phyloP scores from a whole-genome alignment of 2,888 invertebrate species.

The Rhodophaea formosa region DNA sequence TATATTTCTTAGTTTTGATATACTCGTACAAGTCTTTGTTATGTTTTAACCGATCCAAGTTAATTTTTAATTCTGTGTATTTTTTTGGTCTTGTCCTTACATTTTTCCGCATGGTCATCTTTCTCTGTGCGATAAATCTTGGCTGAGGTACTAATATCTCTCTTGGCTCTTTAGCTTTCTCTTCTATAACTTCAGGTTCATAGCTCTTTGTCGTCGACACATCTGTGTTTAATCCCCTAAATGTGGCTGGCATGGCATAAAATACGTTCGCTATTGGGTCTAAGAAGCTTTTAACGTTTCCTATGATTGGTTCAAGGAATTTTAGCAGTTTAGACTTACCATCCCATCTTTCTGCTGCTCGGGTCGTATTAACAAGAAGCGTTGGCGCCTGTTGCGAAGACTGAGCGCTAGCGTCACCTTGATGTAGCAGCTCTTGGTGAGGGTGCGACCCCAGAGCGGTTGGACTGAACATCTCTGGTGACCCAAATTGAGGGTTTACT shows the following conservation, averaged over 20 bases:
- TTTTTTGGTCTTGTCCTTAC: conserved; percentile 60
- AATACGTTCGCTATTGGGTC: conserved; percentile 69
- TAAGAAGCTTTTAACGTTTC: conserved; percentile 58
- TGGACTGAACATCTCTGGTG: conserved; percentile 74
- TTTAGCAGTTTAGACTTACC: conserved; percentile 76
- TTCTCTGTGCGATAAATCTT: conserved; percentile 68
- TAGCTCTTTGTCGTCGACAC: conserved; percentile 56
- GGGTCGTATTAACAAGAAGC: conserved; percentile 64
- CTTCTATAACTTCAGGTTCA: conserved; percentile 49
- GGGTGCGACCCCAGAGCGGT: conserved; percentile 63
- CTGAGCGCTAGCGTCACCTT: conserved; percentile 73
- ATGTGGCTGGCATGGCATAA: conserved; percentile 68
- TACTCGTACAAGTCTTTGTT: conserved; percentile 74
- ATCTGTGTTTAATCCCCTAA: conserved; percentile 66
- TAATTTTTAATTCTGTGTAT: conserved; percentile 62
- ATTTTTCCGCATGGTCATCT: conserved; percentile 56
- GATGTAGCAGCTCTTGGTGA: conserved; percentile 71
- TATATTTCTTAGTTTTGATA: conserved; percentile 72
- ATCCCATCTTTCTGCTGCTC: conserved; percentile 76
- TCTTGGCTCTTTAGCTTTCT: conserved; percentile 53
- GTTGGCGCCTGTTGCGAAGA: conserved; percentile 76
- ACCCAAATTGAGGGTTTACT: conserved; percentile 74
- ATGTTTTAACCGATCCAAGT: conserved; percentile 63
- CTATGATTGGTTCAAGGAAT: conserved; percentile 69
- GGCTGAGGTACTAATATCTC: conserved; percentile 70